phyloP scores from a whole-genome alignment of 2,797 vertebrate species.

The Sarcophilus harrisii region DNA sequence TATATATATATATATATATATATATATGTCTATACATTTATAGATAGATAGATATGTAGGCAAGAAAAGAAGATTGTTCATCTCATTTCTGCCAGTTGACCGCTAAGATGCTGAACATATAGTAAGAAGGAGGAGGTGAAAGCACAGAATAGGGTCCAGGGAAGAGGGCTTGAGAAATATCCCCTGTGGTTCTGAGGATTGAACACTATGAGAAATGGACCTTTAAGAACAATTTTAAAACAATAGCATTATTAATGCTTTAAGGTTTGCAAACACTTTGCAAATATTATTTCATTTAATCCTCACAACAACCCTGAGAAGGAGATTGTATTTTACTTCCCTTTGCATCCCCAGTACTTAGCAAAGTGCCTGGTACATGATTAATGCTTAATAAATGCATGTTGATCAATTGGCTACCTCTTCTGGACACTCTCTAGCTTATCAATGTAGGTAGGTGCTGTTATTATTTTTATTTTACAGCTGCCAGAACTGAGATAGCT shows the following conservation, averaged over 20 bases:
- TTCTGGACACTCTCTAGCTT: not conserved
- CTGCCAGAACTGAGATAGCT: not conserved
- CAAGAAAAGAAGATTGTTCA: not conserved
- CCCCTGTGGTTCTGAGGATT: not conserved
- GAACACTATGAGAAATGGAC: not conserved
- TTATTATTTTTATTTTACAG: not conserved
- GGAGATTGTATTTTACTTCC: not conserved
- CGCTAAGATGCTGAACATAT: not conserved
- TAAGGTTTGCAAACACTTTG: not conserved
- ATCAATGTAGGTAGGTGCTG: not conserved
- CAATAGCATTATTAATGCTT: not conserved
- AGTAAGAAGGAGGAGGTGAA: not conserved
- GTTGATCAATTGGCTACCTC: not conserved
- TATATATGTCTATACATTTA: not conserved
- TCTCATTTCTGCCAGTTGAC: not conserved
- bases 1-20: no score
- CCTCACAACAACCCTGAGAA: not conserved
- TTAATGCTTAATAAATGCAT: not conserved
- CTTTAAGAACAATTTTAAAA: not conserved
- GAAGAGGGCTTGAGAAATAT: not conserved
- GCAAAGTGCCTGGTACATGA: not conserved
- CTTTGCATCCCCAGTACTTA: not conserved
- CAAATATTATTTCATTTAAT: not conserved
- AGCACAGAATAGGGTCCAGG: not conserved
- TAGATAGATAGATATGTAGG: not conserved